A percentile compares a stretch with the other conserved stretches of the same genome.
These are phyloP conservation scores for Pararge aegeria DNA, from an alignment of 1,140 invertebrate genomes.

Conservation along the genomic window DNA sequence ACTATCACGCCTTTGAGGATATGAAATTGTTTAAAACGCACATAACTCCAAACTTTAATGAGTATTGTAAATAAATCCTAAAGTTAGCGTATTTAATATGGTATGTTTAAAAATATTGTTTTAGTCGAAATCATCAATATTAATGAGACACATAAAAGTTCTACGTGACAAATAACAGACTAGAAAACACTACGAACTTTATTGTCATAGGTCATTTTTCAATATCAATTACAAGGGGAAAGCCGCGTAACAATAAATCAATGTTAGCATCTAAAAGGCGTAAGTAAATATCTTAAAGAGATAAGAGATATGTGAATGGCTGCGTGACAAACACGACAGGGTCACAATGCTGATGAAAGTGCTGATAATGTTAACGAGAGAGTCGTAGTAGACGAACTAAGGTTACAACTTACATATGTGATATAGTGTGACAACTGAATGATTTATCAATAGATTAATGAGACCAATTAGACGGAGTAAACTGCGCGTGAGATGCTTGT, in stretches of 20 bases:
- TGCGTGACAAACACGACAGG: constrained; percentile 15
- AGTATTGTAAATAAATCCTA: too few species aligned
- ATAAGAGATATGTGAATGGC: constrained; percentile 21
- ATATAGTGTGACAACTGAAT: not conserved
- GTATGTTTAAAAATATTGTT: too few species aligned
- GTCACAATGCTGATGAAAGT: constrained; percentile 26
- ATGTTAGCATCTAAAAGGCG: constrained; percentile 16
- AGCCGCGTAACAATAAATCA: constrained; percentile 12
- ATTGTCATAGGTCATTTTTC: not conserved
- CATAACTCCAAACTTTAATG: too few species aligned
- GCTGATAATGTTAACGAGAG: constrained; percentile 24
- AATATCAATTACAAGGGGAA: constrained; percentile 8
- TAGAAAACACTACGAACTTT: not conserved
- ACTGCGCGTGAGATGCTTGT: not conserved
- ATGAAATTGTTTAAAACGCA: too few species aligned
- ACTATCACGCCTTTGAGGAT: too few species aligned
- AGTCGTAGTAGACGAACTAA: constrained; percentile 5
- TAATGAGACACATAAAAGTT: too few species aligned
- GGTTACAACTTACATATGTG: not conserved
- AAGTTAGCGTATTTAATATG: too few species aligned
- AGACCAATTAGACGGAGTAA: not conserved
- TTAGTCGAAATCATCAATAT: too few species aligned
- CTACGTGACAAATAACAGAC: not conserved
- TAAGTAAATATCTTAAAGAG: constrained; percentile 17
- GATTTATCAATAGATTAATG: not conserved